A percentile compares a stretch with the other conserved stretches of the same genome.
These are phyloP conservation scores for Columba livia DNA, from an alignment of 2,113 vertebrate species.

Conservation along the genomic window DNA sequence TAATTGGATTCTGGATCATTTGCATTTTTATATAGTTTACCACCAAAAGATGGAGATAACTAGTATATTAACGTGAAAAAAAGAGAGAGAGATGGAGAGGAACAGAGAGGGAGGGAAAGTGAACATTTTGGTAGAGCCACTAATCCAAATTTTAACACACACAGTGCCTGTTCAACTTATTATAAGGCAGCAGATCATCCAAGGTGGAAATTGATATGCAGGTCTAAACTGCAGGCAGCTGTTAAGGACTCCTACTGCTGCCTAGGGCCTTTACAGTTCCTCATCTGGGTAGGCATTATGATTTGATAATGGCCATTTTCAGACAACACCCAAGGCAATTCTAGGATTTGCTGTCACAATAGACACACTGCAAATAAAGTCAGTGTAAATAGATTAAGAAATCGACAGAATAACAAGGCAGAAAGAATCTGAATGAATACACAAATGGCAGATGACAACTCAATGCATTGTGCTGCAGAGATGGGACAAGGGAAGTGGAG, in stretches of 20 bases:
- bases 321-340: slow-evolving; percentile 74
- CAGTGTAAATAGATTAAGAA: slow-evolving; percentile 76
- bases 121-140: slow-evolving; percentile 1
- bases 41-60: slow-evolving; percentile 72
- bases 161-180: background rate
- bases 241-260: slow-evolving; percentile 42
- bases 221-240: slow-evolving; percentile 61
- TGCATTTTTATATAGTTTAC: slow-evolving; percentile 77
- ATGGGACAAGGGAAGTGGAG: background rate
- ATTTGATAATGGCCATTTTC: slow-evolving; percentile 74
- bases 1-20: slow-evolving; percentile 76
- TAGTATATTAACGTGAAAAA: slow-evolving; percentile 65
- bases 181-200: slow-evolving; percentile 19
- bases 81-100: background rate
- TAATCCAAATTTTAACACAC: slow-evolving; percentile 29
- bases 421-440: slow-evolving; percentile 67
- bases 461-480: background rate
- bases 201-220: slow-evolving; percentile 54
- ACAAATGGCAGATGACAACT: slow-evolving; percentile 54
- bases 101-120: background rate
- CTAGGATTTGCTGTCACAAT: slow-evolving; percentile 72
- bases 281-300: slow-evolving; percentile 64
- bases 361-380: slow-evolving; percentile 75
- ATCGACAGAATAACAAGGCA: slow-evolving; percentile 75
- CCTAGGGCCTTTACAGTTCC: slow-evolving; percentile 58